These are phyloP conservation scores for Linnaemya tessellans DNA, from an alignment of 2,888 invertebrate genomes.

Conservation along the genomic window DNA sequence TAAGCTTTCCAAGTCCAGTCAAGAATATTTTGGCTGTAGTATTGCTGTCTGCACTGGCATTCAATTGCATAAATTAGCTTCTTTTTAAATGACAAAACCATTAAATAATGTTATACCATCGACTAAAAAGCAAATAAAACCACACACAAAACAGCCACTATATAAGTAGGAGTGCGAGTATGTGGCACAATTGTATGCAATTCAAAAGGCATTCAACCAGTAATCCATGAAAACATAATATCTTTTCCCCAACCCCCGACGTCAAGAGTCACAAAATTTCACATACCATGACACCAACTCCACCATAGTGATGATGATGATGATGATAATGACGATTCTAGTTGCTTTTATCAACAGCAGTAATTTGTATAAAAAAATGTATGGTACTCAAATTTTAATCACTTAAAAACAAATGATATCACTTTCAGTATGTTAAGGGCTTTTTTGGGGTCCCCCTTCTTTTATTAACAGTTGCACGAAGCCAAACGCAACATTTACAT, in stretches of 20 bases:
- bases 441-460: not conserved
- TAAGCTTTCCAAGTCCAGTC: slow-evolving; percentile 61
- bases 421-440: slow-evolving; percentile 25
- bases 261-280: slow-evolving; percentile 40
- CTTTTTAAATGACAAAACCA: slow-evolving; percentile 64
- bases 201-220: slow-evolving; percentile 52
- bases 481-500: slow-evolving; percentile 26
- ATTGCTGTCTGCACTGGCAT: slow-evolving; percentile 18
- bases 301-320: not conserved
- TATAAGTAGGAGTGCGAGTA: not conserved
- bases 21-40: slow-evolving; percentile 21
- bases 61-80: slow-evolving; percentile 71
- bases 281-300: slow-evolving; percentile 39
- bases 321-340: not conserved
- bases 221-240: slow-evolving; percentile 39
- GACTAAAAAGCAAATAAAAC: not conserved
- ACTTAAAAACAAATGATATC: slow-evolving; percentile 62
- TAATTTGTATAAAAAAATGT: slow-evolving; percentile 67
- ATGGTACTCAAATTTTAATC: slow-evolving; percentile 67
- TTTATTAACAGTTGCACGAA: slow-evolving; percentile 5
- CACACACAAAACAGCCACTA: slow-evolving; percentile 17
- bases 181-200: slow-evolving; percentile 48
- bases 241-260: slow-evolving; percentile 5
- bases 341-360: slow-evolving; percentile 54
- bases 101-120: slow-evolving; percentile 55